phyloP scores from a whole-genome alignment of 1,140 invertebrate genomes.

The Prorops nasuta region DNA sequence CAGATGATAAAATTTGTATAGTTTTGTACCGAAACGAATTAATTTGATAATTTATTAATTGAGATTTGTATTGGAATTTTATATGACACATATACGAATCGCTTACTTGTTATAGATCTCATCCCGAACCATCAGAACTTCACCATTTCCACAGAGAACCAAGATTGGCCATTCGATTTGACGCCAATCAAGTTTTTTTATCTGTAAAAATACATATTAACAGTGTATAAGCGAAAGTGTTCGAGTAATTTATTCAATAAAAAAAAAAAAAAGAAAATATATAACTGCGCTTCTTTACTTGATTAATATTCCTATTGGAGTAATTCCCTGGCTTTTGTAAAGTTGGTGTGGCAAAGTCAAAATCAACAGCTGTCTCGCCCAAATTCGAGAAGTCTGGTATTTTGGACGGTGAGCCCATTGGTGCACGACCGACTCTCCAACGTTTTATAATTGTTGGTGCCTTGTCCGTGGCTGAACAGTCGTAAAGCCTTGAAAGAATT shows the following conservation, averaged over 20 bases:
- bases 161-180: conserved; percentile 71
- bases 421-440: conserved; percentile 59
- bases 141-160: conserved; percentile 80
- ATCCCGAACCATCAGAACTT: conserved; percentile 68
- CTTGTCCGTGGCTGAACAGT: conserved; percentile 45
- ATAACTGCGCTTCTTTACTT: conserved; percentile 20
- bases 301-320: conserved; percentile 2
- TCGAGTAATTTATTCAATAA: no score
- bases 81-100: no score
- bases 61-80: no score
- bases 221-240: no score
- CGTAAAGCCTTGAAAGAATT: conserved; percentile 49
- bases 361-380: conserved; percentile 80
- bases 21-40: no score
- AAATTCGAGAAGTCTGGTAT: conserved; percentile 64
- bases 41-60: no score
- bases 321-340: conserved; percentile 19
- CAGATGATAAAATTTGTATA: no score
- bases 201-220: conserved; percentile 19
- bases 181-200: conserved; percentile 37
- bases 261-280: no score
- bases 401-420: conserved; percentile 56
- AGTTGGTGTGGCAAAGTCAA: conserved; percentile 73
- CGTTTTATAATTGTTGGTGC: conserved; percentile 52
- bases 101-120: conserved; percentile 58